These are phyloP conservation scores for Laspeyria flexula DNA, from an alignment of 2,888 invertebrate species.

Conservation along the genomic window DNA sequence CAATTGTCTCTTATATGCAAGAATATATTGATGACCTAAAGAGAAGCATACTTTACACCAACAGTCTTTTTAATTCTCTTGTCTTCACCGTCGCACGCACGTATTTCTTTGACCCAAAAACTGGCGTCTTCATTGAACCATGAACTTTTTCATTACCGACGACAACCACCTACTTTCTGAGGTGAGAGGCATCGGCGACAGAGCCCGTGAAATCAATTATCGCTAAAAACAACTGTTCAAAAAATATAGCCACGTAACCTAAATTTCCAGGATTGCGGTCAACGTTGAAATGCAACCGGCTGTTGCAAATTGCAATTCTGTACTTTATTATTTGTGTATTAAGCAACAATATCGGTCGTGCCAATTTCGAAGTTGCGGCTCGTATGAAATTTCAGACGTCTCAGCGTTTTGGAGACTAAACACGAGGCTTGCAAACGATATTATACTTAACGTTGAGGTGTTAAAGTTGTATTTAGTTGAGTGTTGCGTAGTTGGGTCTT, in stretches of 20 bases:
- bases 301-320: constrained; percentile 20
- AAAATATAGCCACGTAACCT: constrained; percentile 36
- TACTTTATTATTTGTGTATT: constrained; percentile 9
- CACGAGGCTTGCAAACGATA: not conserved
- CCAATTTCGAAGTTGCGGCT: constrained; percentile 10
- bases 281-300: constrained; percentile 22
- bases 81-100: not conserved
- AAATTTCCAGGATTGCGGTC: constrained; percentile 39
- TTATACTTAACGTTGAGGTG: not conserved
- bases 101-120: not conserved
- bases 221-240: constrained; percentile 25
- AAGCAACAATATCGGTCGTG: constrained; percentile 25
- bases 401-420: constrained; percentile 35
- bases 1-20: not conserved
- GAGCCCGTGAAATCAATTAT: constrained; percentile 44
- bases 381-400: constrained; percentile 38
- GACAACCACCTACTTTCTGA: constrained; percentile 29
- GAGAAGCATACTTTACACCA: too few relatives aligned
- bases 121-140: constrained; percentile 23
- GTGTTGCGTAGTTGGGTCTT: constrained; percentile 15
- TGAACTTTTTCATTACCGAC: constrained; percentile 28
- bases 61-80: not conserved
- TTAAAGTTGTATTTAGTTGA: constrained; percentile 35
- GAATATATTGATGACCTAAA: not conserved
- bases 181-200: constrained; percentile 33